Evolutionary conservation across 2,113 vertebrate genomes (phyloP).

Genomic region (Clarias magur): DNA sequence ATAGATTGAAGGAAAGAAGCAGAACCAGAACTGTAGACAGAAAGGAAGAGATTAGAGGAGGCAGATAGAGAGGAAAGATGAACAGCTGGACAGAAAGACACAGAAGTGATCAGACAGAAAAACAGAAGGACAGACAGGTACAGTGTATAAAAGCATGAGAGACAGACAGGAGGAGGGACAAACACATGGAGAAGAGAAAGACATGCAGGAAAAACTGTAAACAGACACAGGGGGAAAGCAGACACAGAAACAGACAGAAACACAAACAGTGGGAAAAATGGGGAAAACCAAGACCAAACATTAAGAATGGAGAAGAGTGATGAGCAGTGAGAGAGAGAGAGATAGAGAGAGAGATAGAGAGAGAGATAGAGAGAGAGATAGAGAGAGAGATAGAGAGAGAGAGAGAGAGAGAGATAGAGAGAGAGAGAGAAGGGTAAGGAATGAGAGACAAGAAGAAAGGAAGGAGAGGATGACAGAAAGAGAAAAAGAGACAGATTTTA

Average conservation of each 20-base stretch:
- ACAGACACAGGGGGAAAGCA: too few species aligned
- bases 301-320: background rate
- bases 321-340: background rate
- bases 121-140: background rate
- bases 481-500: background rate
- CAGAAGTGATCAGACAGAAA: background rate
- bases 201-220: background rate
- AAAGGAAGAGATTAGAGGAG: background rate
- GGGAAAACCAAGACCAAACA: background rate
- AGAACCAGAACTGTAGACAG: background rate
- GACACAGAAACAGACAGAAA: background rate
- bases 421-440: too few species aligned
- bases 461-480: too few species aligned
- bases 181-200: background rate
- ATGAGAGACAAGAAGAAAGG: too few species aligned
- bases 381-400: background rate
- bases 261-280: background rate
- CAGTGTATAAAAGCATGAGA: background rate
- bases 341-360: background rate
- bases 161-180: background rate
- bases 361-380: background rate
- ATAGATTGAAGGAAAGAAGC: background rate
- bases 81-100: background rate
- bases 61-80: background rate
- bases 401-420: background rate